These are phyloP conservation scores for Steinernema khuongi DNA, from an alignment of 1,140 invertebrate genomes.

Conservation along the genomic window DNA sequence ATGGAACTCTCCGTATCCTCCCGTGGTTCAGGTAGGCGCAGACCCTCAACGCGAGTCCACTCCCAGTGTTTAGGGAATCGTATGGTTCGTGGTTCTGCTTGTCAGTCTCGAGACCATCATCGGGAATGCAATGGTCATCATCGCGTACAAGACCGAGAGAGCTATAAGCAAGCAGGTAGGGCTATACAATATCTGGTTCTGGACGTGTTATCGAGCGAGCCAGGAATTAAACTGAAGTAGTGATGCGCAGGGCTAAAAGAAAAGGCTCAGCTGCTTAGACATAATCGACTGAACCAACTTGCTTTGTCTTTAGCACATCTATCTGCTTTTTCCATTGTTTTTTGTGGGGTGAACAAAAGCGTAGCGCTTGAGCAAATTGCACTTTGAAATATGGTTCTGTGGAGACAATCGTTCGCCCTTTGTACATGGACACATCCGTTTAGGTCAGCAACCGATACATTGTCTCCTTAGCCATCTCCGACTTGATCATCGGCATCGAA, in stretches of 20 bases:
- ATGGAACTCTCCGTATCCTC: slow-evolving; percentile 2
- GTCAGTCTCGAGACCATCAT: slow-evolving; percentile 88
- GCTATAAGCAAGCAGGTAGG: slow-evolving; percentile 57
- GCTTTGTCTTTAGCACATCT: slow-evolving; percentile 4
- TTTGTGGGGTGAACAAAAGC: slow-evolving; percentile 5
- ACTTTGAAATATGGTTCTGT: background rate
- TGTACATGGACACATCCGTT: slow-evolving; percentile 60
- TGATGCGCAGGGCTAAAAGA: slow-evolving; percentile 20
- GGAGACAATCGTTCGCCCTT: no score
- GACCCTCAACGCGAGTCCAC: background rate
- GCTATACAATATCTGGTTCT: slow-evolving; percentile 20
- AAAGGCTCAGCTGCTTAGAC: slow-evolving; percentile 20
- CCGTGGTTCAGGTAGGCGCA: background rate
- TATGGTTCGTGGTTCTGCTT: slow-evolving; percentile 78
- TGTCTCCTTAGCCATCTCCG: slow-evolving; percentile 91
- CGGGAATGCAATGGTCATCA: slow-evolving; percentile 90
- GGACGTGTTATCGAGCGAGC: no score
- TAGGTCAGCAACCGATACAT: slow-evolving; percentile 99
- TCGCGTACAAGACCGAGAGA: slow-evolving; percentile 67
- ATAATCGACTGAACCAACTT: slow-evolving; percentile 9
- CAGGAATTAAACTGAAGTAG: slow-evolving; percentile 26
- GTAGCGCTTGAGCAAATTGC: no score
- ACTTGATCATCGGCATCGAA: slow-evolving; percentile 85
- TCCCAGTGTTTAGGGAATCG: slow-evolving; percentile 67
- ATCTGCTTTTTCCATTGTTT: background rate